Percentiles rank a stretch among this genome's conserved stretches.
These are phyloP conservation scores for Amphiprion ocellaris DNA, from an alignment of 2,113 vertebrate genomes.

Conservation along the genomic window DNA sequence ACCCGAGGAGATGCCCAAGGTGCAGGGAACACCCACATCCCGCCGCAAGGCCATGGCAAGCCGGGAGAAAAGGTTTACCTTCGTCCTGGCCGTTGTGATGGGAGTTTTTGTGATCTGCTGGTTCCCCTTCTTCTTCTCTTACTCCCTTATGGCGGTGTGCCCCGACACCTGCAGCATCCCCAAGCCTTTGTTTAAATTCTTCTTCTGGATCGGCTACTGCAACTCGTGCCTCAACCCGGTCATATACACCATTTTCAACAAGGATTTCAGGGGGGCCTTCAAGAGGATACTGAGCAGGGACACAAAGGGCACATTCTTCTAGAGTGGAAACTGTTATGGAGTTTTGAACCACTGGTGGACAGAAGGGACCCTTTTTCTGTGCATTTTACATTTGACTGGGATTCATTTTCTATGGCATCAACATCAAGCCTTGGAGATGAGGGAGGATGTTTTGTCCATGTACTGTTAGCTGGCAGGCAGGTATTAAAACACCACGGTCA, in stretches of 20 bases:
- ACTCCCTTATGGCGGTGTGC: slow-evolving; percentile 90
- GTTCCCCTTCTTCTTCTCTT: slow-evolving; percentile 95
- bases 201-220: slow-evolving; percentile 90
- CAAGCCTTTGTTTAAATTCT: slow-evolving; percentile 80
- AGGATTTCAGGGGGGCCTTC: slow-evolving; percentile 88
- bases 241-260: slow-evolving; percentile 90
- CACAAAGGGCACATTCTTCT: slow-evolving; percentile 74
- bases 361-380: not conserved
- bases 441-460: too few relatives aligned
- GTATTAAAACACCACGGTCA: slow-evolving; percentile 77
- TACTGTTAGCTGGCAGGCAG: slow-evolving; percentile 7
- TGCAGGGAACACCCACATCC: slow-evolving; percentile 67
- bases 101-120: slow-evolving; percentile 93
- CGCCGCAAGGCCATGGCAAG: slow-evolving; percentile 86
- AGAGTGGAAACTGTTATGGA: not conserved
- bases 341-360: not conserved
- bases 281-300: slow-evolving; percentile 81
- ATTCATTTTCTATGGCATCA: not conserved
- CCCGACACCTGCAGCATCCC: slow-evolving; percentile 85
- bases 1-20: slow-evolving; percentile 56
- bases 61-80: slow-evolving; percentile 92
- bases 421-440: too few relatives aligned
- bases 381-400: not conserved
- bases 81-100: slow-evolving; percentile 92
- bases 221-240: slow-evolving; percentile 91